These are phyloP conservation scores for Austrofundulus limnaeus DNA, from an alignment of 2,113 vertebrate genomes.

Conservation along the genomic window DNA sequence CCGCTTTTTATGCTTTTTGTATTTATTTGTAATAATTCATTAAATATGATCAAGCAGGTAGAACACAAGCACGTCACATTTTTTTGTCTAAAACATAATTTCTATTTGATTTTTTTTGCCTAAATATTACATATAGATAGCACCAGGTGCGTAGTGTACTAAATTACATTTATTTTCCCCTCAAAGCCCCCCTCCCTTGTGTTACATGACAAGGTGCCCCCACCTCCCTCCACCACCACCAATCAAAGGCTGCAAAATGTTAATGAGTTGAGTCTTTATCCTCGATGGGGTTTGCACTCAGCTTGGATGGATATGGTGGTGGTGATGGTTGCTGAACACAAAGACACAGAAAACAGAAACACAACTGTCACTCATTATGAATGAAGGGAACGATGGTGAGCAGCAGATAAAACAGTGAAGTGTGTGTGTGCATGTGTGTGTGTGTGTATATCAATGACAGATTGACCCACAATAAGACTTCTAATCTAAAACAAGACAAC, in stretches of 20 bases:
- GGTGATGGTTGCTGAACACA: slow-evolving; percentile 44
- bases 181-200: slow-evolving; percentile 58
- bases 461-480: slow-evolving; percentile 6
- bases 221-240: slow-evolving; percentile 32
- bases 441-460: slow-evolving; percentile 25
- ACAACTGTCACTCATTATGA: slow-evolving; percentile 27
- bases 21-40: slow-evolving; percentile 92
- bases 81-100: slow-evolving; percentile 77
- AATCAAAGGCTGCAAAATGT: slow-evolving; percentile 89
- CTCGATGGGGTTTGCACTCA: slow-evolving; percentile 27
- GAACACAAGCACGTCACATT: slow-evolving; percentile 92
- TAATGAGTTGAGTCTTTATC: slow-evolving; percentile 79
- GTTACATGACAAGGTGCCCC: slow-evolving; percentile 52
- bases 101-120: slow-evolving; percentile 61
- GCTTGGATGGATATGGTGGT: slow-evolving; percentile 27
- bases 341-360: slow-evolving; percentile 35
- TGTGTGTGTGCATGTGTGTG: slow-evolving; percentile 7
- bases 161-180: slow-evolving; percentile 75
- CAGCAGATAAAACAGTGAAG: slow-evolving; percentile 39
- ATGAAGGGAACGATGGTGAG: slow-evolving; percentile 37
- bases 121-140: slow-evolving; percentile 79
- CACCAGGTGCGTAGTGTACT: slow-evolving; percentile 81
- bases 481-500: too few species aligned
- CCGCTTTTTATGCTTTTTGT: slow-evolving; percentile 81
- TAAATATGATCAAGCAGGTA: slow-evolving; percentile 92